Conservation (phyloP, 2,888 invertebrate species). For the Ophioninae sp. region DNA sequence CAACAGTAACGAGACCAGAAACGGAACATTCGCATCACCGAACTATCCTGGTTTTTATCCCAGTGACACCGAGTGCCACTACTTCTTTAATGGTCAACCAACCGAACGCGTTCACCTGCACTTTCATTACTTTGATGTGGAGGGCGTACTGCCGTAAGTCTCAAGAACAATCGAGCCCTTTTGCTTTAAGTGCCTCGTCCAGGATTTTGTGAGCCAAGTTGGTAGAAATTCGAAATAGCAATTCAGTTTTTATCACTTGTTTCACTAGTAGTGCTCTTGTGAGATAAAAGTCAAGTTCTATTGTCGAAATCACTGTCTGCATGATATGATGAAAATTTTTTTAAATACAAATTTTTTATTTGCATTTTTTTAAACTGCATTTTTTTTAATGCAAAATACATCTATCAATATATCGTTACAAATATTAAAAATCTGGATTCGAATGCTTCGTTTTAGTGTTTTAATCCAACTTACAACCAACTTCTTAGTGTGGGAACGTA, state of each 20-base stretch:
- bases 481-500: background rate
- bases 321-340: too few relatives aligned
- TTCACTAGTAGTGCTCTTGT: background rate
- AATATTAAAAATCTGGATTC: background rate
- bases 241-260: background rate
- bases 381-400: too few relatives aligned
- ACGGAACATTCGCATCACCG: slow-evolving; percentile 92
- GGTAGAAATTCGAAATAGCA: background rate
- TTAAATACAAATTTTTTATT: too few relatives aligned
- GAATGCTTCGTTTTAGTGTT: background rate
- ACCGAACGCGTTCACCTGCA: slow-evolving; percentile 91
- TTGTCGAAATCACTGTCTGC: too few relatives aligned
- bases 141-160: slow-evolving; percentile 96
- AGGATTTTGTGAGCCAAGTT: background rate
- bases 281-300: background rate
- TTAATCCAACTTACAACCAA: background rate
- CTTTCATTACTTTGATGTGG: slow-evolving; percentile 96
- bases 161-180: slow-evolving; percentile 14
- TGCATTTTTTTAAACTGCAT: too few relatives aligned
- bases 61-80: slow-evolving; percentile 94
- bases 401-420: too few relatives aligned
- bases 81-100: slow-evolving; percentile 91
- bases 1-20: slow-evolving; percentile 90
- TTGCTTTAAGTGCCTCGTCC: background rate
- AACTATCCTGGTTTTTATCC: slow-evolving; percentile 96